phyloP scores from a whole-genome alignment of 2,888 invertebrate genomes.

The Nysson spinosus region DNA sequence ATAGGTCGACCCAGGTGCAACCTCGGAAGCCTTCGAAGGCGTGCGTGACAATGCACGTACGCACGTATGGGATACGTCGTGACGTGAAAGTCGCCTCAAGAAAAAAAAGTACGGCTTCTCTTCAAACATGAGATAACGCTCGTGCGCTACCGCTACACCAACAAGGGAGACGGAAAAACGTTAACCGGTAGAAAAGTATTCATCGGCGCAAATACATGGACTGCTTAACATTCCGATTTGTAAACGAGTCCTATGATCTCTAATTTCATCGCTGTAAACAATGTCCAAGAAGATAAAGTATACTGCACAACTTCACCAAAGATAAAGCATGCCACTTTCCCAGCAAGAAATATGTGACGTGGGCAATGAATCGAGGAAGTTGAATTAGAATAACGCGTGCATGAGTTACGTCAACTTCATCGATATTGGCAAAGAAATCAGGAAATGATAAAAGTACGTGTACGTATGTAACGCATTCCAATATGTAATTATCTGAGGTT shows the following conservation, averaged over 20 bases:
- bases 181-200: background rate
- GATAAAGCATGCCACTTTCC: background rate
- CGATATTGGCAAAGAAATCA: constrained; percentile 19
- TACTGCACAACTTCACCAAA: background rate
- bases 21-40: constrained; percentile 54
- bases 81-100: constrained; percentile 38
- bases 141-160: background rate
- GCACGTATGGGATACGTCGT: constrained; percentile 36
- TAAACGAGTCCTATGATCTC: no score
- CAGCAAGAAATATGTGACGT: background rate
- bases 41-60: constrained; percentile 55
- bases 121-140: constrained; percentile 14
- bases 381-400: constrained; percentile 1
- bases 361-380: constrained; percentile 21
- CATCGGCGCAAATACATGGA: no score
- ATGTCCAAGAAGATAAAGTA: no score
- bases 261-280: no score
- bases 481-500: constrained; percentile 45
- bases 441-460: constrained; percentile 28
- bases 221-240: no score
- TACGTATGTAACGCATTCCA: constrained; percentile 12
- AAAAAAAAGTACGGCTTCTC: constrained; percentile 18
- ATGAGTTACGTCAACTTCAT: constrained; percentile 20
- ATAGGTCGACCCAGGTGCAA: constrained; percentile 59
- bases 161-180: background rate